Percentiles rank a stretch among this genome's conserved stretches.
These are phyloP conservation scores for Helicoverpa assulta DNA, from an alignment of 2,888 invertebrate genomes.

Conservation along the genomic window DNA sequence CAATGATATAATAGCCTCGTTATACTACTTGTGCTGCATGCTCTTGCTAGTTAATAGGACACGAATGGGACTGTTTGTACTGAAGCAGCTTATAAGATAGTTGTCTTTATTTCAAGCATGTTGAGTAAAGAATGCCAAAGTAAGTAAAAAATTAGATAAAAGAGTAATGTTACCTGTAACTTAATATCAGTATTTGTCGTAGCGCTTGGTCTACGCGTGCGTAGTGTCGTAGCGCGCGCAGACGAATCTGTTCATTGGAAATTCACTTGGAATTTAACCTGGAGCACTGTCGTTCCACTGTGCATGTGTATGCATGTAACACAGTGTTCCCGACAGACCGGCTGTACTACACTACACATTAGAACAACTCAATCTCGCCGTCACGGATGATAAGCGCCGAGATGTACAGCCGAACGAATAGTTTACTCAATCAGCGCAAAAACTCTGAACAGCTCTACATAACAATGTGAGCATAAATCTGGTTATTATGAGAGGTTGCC, in stretches of 20 bases:
- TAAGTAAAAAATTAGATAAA: no score
- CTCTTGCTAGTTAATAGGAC: no score
- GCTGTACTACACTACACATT: constrained; percentile 19
- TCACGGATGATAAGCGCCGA: constrained; percentile 19
- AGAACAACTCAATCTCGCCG: constrained; percentile 26
- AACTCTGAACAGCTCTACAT: no score
- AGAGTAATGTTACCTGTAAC: no score
- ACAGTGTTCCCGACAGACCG: constrained; percentile 5
- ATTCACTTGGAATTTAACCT: neutral
- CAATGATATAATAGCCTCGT: constrained; percentile 62
- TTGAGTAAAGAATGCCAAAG: no score
- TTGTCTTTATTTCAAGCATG: no score
- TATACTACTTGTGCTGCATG: constrained; percentile 29
- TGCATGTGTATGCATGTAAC: neutral
- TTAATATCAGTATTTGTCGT: neutral
- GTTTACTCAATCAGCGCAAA: neutral
- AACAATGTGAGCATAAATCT: no score
- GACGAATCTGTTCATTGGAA: no score
- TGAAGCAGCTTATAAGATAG: no score
- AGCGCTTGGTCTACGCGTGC: constrained; percentile 18
- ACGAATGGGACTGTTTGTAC: no score
- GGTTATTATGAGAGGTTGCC: no score
- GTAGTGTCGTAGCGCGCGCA: constrained; percentile 14
- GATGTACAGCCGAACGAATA: constrained; percentile 8
- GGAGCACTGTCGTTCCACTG: neutral